Percentiles rank a stretch among this genome's conserved stretches.
These are phyloP conservation scores for Strigamia maritima DNA, from an alignment of 2,888 invertebrate species.

Conservation along the genomic window DNA sequence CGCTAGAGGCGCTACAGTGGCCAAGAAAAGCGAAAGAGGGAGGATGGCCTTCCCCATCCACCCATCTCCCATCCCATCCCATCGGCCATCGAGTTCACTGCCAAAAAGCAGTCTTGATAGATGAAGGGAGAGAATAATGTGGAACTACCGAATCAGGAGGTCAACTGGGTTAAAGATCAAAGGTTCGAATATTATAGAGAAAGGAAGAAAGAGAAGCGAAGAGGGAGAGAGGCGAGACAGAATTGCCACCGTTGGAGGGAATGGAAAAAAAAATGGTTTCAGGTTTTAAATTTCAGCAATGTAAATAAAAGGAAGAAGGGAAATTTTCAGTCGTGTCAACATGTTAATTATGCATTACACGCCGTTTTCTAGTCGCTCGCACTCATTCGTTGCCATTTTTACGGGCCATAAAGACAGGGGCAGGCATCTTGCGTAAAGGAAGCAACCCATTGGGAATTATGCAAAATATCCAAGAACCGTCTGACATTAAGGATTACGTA, in stretches of 20 bases:
- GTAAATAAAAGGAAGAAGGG: conserved; percentile 14
- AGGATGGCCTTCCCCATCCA: neutral
- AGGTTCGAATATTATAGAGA: conserved; percentile 18
- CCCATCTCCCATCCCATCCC: neutral
- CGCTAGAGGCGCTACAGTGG: conserved; percentile 7
- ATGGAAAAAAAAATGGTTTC: neutral
- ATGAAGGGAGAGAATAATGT: conserved; percentile 27
- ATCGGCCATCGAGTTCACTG: neutral
- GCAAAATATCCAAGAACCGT: conserved; percentile 21
- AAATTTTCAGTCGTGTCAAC: conserved; percentile 13
- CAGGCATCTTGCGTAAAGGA: conserved; percentile 4
- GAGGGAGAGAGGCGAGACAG: neutral
- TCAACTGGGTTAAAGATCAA: conserved; percentile 3
- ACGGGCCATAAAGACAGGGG: conserved; percentile 22
- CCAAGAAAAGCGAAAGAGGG: neutral
- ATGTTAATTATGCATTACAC: conserved; percentile 25
- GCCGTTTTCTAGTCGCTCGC: conserved; percentile 7
- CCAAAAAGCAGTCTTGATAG: conserved; percentile 24
- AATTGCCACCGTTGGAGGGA: conserved; percentile 12
- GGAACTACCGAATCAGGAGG: conserved; percentile 20
- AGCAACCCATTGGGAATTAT: conserved; percentile 17
- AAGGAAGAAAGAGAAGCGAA: neutral
- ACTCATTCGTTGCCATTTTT: conserved; percentile 25
- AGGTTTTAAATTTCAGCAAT: neutral
- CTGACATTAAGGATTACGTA: conserved; percentile 22